Evolutionary conservation across 2,113 vertebrate species (phyloP).

Genomic region (Syngnathus scovelli): DNA sequence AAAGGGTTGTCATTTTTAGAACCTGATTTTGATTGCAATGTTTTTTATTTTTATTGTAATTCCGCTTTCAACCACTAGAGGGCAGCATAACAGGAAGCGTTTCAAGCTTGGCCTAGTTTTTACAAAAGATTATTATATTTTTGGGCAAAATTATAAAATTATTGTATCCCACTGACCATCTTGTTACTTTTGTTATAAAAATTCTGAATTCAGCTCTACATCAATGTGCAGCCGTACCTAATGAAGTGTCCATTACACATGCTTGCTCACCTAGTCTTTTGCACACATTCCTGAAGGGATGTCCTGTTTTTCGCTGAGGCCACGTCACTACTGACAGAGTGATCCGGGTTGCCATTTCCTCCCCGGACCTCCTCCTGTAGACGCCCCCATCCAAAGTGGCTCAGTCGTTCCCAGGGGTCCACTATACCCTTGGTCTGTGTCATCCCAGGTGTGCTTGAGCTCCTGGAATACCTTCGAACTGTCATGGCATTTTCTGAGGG

Average conservation of each 20-base stretch:
- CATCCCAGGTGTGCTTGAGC: constrained; percentile 53
- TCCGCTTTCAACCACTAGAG: too few species aligned
- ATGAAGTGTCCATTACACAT: neutral
- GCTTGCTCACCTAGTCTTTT: constrained; percentile 73
- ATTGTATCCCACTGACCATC: neutral
- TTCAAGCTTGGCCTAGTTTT: too few species aligned
- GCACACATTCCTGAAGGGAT: constrained; percentile 71
- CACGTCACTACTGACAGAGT: constrained; percentile 13
- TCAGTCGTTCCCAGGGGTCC: constrained; percentile 8
- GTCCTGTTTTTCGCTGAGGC: constrained; percentile 51
- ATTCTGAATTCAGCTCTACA: too few species aligned
- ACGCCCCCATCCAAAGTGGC: constrained; percentile 50
- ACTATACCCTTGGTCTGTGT: constrained; percentile 36
- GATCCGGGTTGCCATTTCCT: constrained; percentile 15
- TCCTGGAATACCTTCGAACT: constrained; percentile 80
- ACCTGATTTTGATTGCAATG: too few species aligned
- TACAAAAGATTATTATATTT: too few species aligned
- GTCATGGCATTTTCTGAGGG: constrained; percentile 85
- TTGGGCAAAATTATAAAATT: too few species aligned
- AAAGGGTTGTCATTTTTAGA: too few species aligned
- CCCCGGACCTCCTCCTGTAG: constrained; percentile 49
- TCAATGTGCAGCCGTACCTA: neutral
- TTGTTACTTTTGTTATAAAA: neutral
- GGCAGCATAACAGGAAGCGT: too few species aligned
- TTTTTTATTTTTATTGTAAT: too few species aligned